These are phyloP conservation scores for Tethya wilhelma DNA, from an alignment of 37 sponge, comb jelly and placozoan species.

Conservation along the genomic window DNA sequence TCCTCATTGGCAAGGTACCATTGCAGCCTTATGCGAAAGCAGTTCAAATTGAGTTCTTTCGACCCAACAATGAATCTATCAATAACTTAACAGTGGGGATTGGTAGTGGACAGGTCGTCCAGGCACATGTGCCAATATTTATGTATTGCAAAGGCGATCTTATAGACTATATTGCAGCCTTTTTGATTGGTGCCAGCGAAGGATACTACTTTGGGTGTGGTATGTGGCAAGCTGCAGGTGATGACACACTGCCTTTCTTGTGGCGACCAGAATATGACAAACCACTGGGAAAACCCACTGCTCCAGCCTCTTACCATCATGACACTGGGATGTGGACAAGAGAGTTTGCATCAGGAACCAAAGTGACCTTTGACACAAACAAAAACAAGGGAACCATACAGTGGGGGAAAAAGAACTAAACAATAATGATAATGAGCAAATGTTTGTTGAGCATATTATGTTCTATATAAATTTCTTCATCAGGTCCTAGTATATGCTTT, in stretches of 20 bases:
- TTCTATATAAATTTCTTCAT: too few species aligned
- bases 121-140: constrained; percentile 41
- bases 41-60: constrained; percentile 50
- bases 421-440: too few species aligned
- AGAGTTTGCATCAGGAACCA: constrained; percentile 39
- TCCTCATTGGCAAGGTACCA: constrained; percentile 23
- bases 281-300: constrained; percentile 51
- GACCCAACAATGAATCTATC: constrained; percentile 32
- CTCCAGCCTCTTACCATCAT: constrained; percentile 33
- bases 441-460: too few species aligned
- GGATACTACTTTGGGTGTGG: constrained; percentile 53
- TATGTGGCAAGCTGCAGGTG: constrained; percentile 15
- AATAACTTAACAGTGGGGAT: constrained; percentile 12
- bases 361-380: constrained; percentile 36
- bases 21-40: constrained; percentile 53
- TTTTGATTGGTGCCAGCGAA: constrained; percentile 55
- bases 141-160: constrained; percentile 21
- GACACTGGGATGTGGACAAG: constrained; percentile 34
- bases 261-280: constrained; percentile 52
- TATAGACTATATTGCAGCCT: constrained; percentile 50
- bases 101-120: constrained; percentile 22
- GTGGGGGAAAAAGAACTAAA: constrained; percentile 53
- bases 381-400: constrained; percentile 55
- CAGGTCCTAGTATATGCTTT: background rate
- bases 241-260: constrained; percentile 5